Evolutionary conservation across 2,888 invertebrate species (phyloP).

Genomic region (Agapetus fuscipes): DNA sequence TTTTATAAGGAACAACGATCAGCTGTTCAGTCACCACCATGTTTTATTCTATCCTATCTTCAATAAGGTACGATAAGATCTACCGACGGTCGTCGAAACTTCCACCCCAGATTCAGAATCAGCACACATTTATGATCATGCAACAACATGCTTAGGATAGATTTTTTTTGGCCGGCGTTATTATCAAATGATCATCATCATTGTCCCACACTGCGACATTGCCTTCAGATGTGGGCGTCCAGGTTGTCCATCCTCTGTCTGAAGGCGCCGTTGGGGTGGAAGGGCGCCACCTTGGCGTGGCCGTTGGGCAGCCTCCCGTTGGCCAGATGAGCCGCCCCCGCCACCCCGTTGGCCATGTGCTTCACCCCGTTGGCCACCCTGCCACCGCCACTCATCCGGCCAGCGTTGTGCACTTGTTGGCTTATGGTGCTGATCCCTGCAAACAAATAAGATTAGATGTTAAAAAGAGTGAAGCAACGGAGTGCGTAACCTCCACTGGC

Average conservation of each 20-base stretch:
- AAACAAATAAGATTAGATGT: constrained; percentile 8
- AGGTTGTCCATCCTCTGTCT: constrained; percentile 20
- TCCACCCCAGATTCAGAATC: too few species aligned
- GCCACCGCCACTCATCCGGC: constrained; percentile 1
- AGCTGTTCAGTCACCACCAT: too few species aligned
- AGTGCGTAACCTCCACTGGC: not conserved
- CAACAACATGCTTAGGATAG: too few species aligned
- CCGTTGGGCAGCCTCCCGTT: constrained; percentile 31
- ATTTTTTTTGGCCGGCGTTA: too few species aligned
- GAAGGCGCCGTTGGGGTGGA: constrained; percentile 22
- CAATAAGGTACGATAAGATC: too few species aligned
- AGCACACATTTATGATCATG: too few species aligned
- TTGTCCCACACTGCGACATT: too few species aligned
- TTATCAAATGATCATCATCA: too few species aligned
- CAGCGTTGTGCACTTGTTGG: constrained; percentile 22
- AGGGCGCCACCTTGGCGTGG: constrained; percentile 9
- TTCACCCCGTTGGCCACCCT: constrained; percentile 38
- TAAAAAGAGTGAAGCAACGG: not conserved
- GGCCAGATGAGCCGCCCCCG: constrained; percentile 24
- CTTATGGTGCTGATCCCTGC: constrained; percentile 24
- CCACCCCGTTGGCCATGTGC: constrained; percentile 35
- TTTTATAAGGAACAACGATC: too few species aligned
- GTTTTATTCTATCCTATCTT: too few species aligned
- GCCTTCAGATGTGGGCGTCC: constrained; percentile 18
- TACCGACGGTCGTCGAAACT: too few species aligned